phyloP scores from a whole-genome alignment of 2,888 invertebrate species.

The Metacarcinus magister region DNA sequence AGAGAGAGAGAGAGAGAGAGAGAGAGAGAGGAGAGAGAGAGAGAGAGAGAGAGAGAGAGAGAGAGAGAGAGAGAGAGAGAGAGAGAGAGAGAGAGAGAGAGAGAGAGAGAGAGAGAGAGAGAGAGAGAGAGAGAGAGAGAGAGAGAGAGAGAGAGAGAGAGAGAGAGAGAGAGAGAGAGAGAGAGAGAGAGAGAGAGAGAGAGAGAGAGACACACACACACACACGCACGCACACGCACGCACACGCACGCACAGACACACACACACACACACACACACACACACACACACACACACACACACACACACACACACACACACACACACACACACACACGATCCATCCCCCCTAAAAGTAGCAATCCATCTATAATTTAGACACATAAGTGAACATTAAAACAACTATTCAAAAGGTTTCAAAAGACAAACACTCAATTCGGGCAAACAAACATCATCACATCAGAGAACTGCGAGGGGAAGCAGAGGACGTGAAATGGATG shows the following conservation, averaged over 20 bases:
- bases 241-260: too few relatives aligned
- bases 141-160: too few relatives aligned
- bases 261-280: too few relatives aligned
- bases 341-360: background rate
- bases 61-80: background rate
- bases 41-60: conserved; percentile 50
- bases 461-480: background rate
- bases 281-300: too few relatives aligned
- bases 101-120: background rate
- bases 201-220: too few relatives aligned
- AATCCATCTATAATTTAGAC: background rate
- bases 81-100: background rate
- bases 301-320: too few relatives aligned
- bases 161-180: too few relatives aligned
- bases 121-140: background rate
- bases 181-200: too few relatives aligned
- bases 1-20: too few relatives aligned
- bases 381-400: background rate
- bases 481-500: background rate
- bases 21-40: background rate
- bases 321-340: too few relatives aligned
- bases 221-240: too few relatives aligned
- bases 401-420: background rate
- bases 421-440: background rate
- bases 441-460: background rate